Base-by-base conservation (phyloP, 2,797 vertebrate species). In the Euthynnus affinis region DNA sequence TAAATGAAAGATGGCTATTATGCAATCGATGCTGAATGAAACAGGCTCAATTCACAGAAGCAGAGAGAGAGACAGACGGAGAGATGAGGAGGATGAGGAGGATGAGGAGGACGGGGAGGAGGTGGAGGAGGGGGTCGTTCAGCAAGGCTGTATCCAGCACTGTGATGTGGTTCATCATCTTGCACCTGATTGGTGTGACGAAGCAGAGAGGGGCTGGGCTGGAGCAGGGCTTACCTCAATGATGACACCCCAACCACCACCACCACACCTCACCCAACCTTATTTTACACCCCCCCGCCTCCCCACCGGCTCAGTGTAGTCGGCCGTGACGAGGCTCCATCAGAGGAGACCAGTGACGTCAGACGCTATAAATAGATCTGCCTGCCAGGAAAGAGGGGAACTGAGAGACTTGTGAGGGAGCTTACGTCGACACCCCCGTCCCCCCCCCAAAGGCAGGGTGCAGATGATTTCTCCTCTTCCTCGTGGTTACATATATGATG, bases 331-430 rank as follows among this genome's bases (percentile, higher is more conserved):
- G 87, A 86, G 78, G 79, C 84, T 84, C 84, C 85, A 86, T 85
- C 87, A 87, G 82, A 90, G 79, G 85, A 85, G 73, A 84, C 85
- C 87, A 44, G 81, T 91, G 88, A 92, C 88, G 92, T 93, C 88
- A 92, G 85, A 76, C 40, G 84, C 89, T 92, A 93, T 72, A 94
- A 92, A 94, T 94, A 94, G 90, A 82, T 59, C 72, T 63, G 77
- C 78, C 84, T 86, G 84, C 80, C 73, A 84, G 78, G 74, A 88
- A 86, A 84, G 83, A 80, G 86, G 83, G 85, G 80, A 84, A 82
- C 84, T 77, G 76, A 73, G 82, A 87, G 89, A 82, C 81, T 80
- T 77, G 81, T 85, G 88, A 84, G 64, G 64, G 84, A 59, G 82
- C 84, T 84, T 78, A 90, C 86, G 70, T 89, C 84, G 78, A 69